Conservation (phyloP, 1,140 invertebrate genomes). For the Phocides pigmalion region DNA sequence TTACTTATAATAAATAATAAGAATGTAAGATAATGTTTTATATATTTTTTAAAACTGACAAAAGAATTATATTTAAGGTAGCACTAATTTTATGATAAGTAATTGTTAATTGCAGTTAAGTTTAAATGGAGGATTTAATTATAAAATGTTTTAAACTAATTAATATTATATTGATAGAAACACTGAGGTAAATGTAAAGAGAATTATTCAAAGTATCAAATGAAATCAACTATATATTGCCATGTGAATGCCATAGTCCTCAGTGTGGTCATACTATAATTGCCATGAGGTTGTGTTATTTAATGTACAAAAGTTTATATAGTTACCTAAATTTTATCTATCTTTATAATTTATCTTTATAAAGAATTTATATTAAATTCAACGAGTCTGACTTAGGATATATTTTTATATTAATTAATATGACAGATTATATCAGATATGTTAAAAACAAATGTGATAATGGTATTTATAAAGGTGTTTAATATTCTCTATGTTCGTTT, state of each 20-base stretch:
- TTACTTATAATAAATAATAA: conserved; percentile 25
- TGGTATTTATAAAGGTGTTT: conserved; percentile 72
- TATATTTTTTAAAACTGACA: not conserved
- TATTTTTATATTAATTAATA: conserved; percentile 63
- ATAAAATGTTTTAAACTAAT: too few relatives aligned
- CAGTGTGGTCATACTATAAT: conserved; percentile 55
- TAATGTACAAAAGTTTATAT: conserved; percentile 71
- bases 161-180: not conserved
- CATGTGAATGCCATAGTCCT: conserved; percentile 66
- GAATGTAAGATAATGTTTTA: conserved; percentile 12
- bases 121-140: too few relatives aligned
- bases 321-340: conserved; percentile 75
- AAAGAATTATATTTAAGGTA: too few relatives aligned
- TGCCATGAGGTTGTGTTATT: conserved; percentile 77
- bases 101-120: too few relatives aligned
- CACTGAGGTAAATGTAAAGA: conserved; percentile 27
- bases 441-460: conserved; percentile 72
- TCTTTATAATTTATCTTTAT: conserved; percentile 50
- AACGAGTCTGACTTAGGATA: conserved; percentile 77
- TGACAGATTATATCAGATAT: conserved; percentile 60
- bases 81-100: too few relatives aligned
- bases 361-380: conserved; percentile 79
- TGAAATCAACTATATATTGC: conserved; percentile 37
- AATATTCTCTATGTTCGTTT: conserved; percentile 41
- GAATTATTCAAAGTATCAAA: conserved; percentile 9